These are phyloP conservation scores for Cichladusa arquata DNA, from an alignment of 2,113 vertebrate species.

Conservation along the genomic window DNA sequence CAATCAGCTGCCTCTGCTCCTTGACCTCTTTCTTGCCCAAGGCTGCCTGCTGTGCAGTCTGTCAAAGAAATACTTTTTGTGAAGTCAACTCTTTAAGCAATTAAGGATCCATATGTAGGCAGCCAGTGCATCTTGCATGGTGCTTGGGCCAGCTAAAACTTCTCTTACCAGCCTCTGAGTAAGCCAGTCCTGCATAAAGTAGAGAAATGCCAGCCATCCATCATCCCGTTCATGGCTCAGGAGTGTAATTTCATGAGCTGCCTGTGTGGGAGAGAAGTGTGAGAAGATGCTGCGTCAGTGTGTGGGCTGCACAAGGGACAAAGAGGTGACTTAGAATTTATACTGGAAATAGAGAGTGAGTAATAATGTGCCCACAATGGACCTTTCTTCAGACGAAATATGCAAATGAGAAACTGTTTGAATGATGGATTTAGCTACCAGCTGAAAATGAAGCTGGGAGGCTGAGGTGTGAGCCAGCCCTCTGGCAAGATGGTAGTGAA, in stretches of 20 bases:
- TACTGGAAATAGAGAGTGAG: conserved; percentile 53
- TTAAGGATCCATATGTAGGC: neutral
- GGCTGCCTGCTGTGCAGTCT: neutral
- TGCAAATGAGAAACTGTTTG: neutral
- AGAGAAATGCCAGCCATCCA: conserved; percentile 55
- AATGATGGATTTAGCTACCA: neutral
- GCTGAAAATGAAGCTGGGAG: neutral
- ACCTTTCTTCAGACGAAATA: conserved; percentile 36
- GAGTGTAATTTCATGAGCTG: conserved; percentile 53
- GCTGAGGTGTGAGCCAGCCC: conserved; percentile 8
- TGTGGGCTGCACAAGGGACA: conserved; percentile 47
- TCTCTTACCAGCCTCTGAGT: conserved; percentile 21
- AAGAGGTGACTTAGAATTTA: conserved; percentile 51
- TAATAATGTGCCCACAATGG: conserved; percentile 7
- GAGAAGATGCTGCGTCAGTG: conserved; percentile 63
- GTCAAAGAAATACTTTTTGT: neutral
- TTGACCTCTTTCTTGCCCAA: neutral
- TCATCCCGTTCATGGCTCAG: neutral
- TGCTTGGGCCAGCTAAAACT: neutral
- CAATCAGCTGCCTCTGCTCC: neutral
- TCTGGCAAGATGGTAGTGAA: neutral
- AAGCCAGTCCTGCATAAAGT: neutral
- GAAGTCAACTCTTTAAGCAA: neutral
- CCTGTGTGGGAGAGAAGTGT: conserved; percentile 58
- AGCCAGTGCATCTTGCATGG: neutral